These are phyloP conservation scores for Heliconius hermathena DNA, from an alignment of 1,140 invertebrate genomes.

Conservation along the genomic window DNA sequence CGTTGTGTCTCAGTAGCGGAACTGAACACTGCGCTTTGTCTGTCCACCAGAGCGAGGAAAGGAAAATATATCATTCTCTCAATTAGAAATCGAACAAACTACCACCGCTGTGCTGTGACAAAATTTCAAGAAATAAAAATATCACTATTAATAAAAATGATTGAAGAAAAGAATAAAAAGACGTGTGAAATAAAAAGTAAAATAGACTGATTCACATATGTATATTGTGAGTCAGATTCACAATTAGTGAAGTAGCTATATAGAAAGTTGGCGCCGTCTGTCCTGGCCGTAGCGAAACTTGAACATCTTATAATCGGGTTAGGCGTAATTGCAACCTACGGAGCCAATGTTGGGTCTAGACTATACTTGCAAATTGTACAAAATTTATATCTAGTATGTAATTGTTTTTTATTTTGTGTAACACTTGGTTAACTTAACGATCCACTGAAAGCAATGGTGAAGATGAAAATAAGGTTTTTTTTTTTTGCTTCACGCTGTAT, in stretches of 20 bases:
- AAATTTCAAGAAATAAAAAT: too few relatives aligned
- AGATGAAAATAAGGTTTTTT: neutral
- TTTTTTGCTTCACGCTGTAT: too few relatives aligned
- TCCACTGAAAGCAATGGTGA: neutral
- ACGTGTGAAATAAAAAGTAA: neutral
- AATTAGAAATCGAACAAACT: too few relatives aligned
- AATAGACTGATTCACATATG: constrained; percentile 4
- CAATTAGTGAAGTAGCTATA: neutral
- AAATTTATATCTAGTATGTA: neutral
- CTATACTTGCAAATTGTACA: neutral
- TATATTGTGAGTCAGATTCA: constrained; percentile 11
- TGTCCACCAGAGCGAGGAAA: too few relatives aligned
- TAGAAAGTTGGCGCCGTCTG: constrained; percentile 15
- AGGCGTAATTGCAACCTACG: constrained; percentile 18
- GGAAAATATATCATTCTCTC: too few relatives aligned
- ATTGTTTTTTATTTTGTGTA: neutral
- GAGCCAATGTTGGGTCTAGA: neutral
- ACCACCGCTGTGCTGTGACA: too few relatives aligned
- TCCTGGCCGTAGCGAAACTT: constrained; percentile 9
- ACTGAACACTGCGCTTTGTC: too few relatives aligned
- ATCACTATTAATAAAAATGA: neutral
- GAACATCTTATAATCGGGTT: constrained; percentile 18
- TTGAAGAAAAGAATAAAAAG: neutral
- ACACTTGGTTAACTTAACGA: neutral
- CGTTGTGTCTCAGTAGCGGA: too few relatives aligned